Evolutionary conservation across 2,113 vertebrate species (phyloP).

Genomic region (Eurypyga helias): DNA sequence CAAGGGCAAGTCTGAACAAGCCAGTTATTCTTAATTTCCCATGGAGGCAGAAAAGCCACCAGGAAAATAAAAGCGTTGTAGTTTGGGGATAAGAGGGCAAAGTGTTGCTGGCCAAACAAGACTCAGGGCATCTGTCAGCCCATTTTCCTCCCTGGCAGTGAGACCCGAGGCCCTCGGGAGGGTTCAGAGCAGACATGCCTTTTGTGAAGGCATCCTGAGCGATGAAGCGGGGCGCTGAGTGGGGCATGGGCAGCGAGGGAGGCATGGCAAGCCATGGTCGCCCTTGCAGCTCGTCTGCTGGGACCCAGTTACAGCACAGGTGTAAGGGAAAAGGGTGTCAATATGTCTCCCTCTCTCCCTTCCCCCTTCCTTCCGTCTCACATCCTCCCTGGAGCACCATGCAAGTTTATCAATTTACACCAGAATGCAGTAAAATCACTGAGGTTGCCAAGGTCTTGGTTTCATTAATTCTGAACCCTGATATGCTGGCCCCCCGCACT

Average conservation of each 20-base stretch:
- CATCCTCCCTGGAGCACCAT: not conserved
- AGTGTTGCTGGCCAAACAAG: not conserved
- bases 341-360: not conserved
- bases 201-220: not conserved
- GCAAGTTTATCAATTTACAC: not conserved
- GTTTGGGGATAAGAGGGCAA: not conserved
- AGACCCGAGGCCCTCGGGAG: not conserved
- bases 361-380: not conserved
- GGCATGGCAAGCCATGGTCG: not conserved
- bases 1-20: not conserved
- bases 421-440: not conserved
- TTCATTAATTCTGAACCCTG: constrained; percentile 13
- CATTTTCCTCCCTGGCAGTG: not conserved
- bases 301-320: not conserved
- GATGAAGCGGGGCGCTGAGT: not conserved
- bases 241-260: not conserved
- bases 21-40: not conserved
- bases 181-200: not conserved
- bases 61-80: not conserved
- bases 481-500: not conserved
- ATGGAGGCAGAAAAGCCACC: not conserved
- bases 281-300: not conserved
- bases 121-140: not conserved
- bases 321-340: not conserved
- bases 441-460: not conserved